A percentile compares a stretch with the other conserved stretches of the same genome.
phyloP scores from a whole-genome alignment of 1,140 invertebrate genomes.

The Polypedilum pembai region DNA sequence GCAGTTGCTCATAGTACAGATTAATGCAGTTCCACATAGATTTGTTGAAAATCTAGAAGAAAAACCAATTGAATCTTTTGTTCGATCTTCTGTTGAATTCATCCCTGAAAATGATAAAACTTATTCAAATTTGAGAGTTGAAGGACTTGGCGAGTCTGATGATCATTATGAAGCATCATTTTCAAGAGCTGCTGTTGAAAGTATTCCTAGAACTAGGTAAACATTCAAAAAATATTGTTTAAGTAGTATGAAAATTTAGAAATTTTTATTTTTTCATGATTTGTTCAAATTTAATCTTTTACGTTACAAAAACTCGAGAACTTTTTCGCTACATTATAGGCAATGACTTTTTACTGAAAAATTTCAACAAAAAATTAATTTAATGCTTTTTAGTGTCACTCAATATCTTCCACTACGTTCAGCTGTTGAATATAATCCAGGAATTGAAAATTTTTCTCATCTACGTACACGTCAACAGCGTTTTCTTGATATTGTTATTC shows the following conservation, averaged over 20 bases:
- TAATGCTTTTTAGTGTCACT: constrained; percentile 35
- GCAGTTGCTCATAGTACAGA: background rate
- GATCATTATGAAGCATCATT: constrained; percentile 41
- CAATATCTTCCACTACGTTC: constrained; percentile 48
- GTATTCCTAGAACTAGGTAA: constrained; percentile 38
- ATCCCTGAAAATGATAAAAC: background rate
- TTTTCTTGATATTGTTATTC: background rate
- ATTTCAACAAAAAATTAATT: too few species aligned
- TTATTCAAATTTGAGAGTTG: background rate
- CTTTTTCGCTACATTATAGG: too few species aligned
- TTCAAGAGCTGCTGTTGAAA: constrained; percentile 51
- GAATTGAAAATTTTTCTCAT: constrained; percentile 44
- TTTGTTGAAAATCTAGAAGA: background rate
- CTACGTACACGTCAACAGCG: background rate
- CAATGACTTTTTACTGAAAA: too few species aligned
- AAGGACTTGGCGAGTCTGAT: constrained; percentile 30
- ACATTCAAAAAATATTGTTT: constrained; percentile 29
- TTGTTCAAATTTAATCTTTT: too few species aligned
- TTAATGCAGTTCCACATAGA: background rate
- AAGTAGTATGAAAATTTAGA: too few species aligned
- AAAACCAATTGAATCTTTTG: background rate
- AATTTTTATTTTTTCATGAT: too few species aligned
- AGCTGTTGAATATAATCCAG: constrained; percentile 52
- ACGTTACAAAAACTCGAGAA: too few species aligned
- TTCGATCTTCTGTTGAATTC: background rate